Evolutionary conservation across 2,113 vertebrate genomes (phyloP), one percentile per base, ranked within the genome.

Genomic region (Chaetura pelagica): DNA sequence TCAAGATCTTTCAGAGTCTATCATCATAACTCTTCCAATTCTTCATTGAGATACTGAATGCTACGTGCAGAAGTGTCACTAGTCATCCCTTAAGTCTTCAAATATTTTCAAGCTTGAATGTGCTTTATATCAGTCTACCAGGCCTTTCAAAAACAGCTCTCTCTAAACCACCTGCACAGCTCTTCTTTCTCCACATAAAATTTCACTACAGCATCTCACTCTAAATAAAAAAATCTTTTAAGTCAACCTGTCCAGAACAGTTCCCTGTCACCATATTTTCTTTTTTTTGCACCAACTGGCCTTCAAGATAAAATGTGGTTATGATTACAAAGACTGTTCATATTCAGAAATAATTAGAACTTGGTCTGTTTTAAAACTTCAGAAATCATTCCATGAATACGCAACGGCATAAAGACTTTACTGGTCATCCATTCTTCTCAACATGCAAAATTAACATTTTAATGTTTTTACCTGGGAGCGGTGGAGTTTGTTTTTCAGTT

Each of bases 401-500:
- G 1, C 63, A 86, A 59, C 7, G 5, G 9, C 21, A 74, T 27
- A 2, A 84, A 82, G 40, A 44, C 38, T 83, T 69, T 26, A 74
- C 34, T 57, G 16, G 21, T 51, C 35, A 91, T 35, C 40, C 51
- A 27, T 42, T 88, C 40, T 46, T 42, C 85, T 64, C n/a, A 61
- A 46, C 9, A 87, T 6, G 8, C 7, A 34, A 19, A 68, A 66
- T 23, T 22, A 20, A 24, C 4, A 22, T 54, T 85, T 52, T 42
- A n/a, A 8, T 21, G 29, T 14, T 40, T 97, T 98, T 91, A 99
- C 99, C 99, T 98, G 99, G 99, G 83, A 99, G 98, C 12, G 98
- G 98, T 12, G 99, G 99, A 64, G 99, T 98, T 95, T 98, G 99
- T 84, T 99, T 99, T 75, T 98, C 98, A 46, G 85, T 96, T 92